These are phyloP conservation scores for Abrostola triplasia DNA, from an alignment of 2,888 invertebrate species.

Conservation along the genomic window DNA sequence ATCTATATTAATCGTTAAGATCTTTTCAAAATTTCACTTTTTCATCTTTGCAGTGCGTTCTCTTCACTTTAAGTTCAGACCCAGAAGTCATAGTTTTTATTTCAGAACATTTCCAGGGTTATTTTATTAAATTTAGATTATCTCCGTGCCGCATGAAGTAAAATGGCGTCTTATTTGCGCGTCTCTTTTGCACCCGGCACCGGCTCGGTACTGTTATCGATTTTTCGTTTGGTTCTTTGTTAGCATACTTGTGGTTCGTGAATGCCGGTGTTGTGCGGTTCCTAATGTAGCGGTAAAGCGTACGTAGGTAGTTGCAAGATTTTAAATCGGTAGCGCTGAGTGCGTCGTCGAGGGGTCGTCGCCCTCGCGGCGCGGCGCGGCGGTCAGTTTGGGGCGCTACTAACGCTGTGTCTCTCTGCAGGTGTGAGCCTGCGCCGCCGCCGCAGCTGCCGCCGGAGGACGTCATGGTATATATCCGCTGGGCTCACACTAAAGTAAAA, in stretches of 20 bases:
- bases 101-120: slow-evolving; percentile 79
- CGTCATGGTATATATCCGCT: slow-evolving; percentile 87
- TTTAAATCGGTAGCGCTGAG: slow-evolving; percentile 83
- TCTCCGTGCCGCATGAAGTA: slow-evolving; percentile 83
- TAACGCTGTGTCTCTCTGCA: slow-evolving; percentile 89
- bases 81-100: slow-evolving; percentile 81
- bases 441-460: slow-evolving; percentile 84
- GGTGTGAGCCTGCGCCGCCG: slow-evolving; percentile 88
- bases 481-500: slow-evolving; percentile 88
- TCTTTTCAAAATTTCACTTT: slow-evolving; percentile 83
- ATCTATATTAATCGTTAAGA: slow-evolving; percentile 80
- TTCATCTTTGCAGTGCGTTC: slow-evolving; percentile 77
- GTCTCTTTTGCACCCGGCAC: slow-evolving; percentile 81
- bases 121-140: slow-evolving; percentile 72
- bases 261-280: slow-evolving; percentile 59
- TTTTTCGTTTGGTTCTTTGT: slow-evolving; percentile 61
- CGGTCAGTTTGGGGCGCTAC: slow-evolving; percentile 85
- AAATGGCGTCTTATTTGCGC: slow-evolving; percentile 87
- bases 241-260: slow-evolving; percentile 64
- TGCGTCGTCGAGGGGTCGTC: slow-evolving; percentile 60
- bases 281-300: slow-evolving; percentile 56
- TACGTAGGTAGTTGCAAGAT: slow-evolving; percentile 81
- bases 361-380: slow-evolving; percentile 63
- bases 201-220: slow-evolving; percentile 74
- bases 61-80: slow-evolving; percentile 72